These are phyloP conservation scores for Diadophis punctatus DNA, from an alignment of 2,113 vertebrate genomes.

Conservation along the genomic window DNA sequence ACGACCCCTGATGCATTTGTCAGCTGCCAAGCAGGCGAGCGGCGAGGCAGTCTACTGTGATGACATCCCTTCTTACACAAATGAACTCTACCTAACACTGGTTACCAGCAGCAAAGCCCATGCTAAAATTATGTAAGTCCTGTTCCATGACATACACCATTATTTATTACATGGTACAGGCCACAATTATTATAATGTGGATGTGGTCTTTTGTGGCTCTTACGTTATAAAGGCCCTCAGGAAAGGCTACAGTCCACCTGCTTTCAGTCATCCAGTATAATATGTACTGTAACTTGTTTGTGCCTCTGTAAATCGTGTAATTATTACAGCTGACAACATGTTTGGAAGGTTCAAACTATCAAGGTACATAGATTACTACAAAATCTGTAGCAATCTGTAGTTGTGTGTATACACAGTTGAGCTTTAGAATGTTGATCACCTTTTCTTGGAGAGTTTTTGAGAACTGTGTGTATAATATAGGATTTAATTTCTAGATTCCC, in stretches of 20 bases:
- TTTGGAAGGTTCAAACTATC: neutral
- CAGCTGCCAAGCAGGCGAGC: conserved; percentile 84
- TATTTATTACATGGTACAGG: neutral
- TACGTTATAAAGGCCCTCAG: neutral
- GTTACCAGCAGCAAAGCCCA: conserved; percentile 88
- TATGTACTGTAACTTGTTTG: neutral
- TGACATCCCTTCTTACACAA: conserved; percentile 85
- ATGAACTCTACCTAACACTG: conserved; percentile 83
- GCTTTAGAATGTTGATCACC: neutral
- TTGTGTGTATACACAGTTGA: neutral
- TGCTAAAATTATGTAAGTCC: conserved; percentile 83
- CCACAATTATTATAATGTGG: neutral
- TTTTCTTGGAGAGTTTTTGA: neutral
- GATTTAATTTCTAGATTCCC: neutral
- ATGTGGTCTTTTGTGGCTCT: neutral
- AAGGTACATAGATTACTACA: neutral
- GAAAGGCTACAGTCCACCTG: neutral
- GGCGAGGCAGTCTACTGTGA: conserved; percentile 94
- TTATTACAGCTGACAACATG: neutral
- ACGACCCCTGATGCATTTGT: conserved; percentile 84
- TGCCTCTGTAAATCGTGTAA: neutral
- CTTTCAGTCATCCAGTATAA: neutral
- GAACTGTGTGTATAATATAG: neutral
- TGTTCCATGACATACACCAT: neutral
- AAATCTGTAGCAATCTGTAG: too few relatives aligned